Percentiles rank a stretch among this genome's conserved stretches.
These are phyloP conservation scores for Glossophaga mutica DNA, from an alignment of 2,797 vertebrate genomes.

Conservation along the genomic window DNA sequence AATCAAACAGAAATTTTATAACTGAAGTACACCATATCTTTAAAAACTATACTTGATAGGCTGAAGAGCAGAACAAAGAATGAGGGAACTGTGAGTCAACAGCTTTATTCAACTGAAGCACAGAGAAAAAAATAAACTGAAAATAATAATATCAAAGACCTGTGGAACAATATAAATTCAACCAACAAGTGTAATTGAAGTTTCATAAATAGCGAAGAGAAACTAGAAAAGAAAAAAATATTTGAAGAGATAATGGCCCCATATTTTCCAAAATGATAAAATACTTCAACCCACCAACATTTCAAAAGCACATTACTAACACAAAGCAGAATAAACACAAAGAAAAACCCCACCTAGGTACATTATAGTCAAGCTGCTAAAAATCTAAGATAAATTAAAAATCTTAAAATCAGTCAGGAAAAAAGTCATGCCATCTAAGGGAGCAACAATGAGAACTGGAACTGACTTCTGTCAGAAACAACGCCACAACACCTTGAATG, in stretches of 20 bases:
- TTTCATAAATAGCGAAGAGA: background rate
- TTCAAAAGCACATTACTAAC: background rate
- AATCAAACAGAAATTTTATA: background rate
- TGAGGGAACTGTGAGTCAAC: background rate
- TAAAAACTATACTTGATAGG: background rate
- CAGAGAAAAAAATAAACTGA: background rate
- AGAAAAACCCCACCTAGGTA: background rate
- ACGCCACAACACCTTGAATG: background rate
- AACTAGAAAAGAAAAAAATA: background rate
- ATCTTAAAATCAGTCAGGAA: background rate
- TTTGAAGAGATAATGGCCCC: background rate
- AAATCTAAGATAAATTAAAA: background rate
- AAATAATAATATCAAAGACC: background rate
- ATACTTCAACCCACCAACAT: background rate
- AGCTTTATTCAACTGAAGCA: background rate
- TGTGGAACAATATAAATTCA: background rate
- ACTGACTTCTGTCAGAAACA: background rate
- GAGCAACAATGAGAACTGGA: background rate
- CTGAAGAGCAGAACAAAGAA: background rate
- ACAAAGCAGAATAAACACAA: background rate
- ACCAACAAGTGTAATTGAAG: background rate
- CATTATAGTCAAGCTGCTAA: background rate
- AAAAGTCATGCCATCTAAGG: background rate
- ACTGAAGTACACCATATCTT: background rate
- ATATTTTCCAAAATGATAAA: conserved; percentile 14